Percentiles rank a stretch among this genome's conserved stretches.
These are phyloP conservation scores for Mesorhabditis sp. DNA, from an alignment of 2,888 invertebrate genomes.

Conservation along the genomic window DNA sequence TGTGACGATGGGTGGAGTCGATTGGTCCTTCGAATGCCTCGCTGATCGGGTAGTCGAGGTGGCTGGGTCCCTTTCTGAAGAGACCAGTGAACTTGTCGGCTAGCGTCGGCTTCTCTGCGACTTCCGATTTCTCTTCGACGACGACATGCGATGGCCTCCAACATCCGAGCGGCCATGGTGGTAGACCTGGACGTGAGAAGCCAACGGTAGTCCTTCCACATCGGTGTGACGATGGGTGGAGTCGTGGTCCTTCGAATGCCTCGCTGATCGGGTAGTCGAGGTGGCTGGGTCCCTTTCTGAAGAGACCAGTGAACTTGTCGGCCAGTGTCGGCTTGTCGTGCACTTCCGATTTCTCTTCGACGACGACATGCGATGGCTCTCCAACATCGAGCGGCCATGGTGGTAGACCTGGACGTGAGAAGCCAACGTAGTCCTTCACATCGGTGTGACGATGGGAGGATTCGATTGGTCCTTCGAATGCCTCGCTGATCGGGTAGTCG, in stretches of 20 bases:
- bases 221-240: slow-evolving; percentile 22
- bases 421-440: slow-evolving; percentile 19
- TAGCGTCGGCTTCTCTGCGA: slow-evolving; percentile 15
- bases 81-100: slow-evolving; percentile 19
- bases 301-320: slow-evolving; percentile 26
- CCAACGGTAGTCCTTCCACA: slow-evolving; percentile 25
- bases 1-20: slow-evolving; percentile 16
- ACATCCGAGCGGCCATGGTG: slow-evolving; percentile 29
- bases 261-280: slow-evolving; percentile 30
- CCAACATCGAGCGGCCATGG: slow-evolving; percentile 12
- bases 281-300: slow-evolving; percentile 30
- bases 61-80: slow-evolving; percentile 20
- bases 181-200: slow-evolving; percentile 27
- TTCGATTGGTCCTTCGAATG: slow-evolving; percentile 32
- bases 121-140: slow-evolving; percentile 13
- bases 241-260: slow-evolving; percentile 28
- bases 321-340: slow-evolving; percentile 12
- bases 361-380: background rate
- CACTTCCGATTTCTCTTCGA: slow-evolving; percentile 8
- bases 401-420: slow-evolving; percentile 22
- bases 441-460: slow-evolving; percentile 20
- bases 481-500: slow-evolving; percentile 27
- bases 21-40: slow-evolving; percentile 13
- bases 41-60: slow-evolving; percentile 23
- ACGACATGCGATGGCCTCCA: slow-evolving; percentile 12